Base-by-base conservation (phyloP, 2,113 vertebrate species). In the Tricholaema leucomelas region DNA sequence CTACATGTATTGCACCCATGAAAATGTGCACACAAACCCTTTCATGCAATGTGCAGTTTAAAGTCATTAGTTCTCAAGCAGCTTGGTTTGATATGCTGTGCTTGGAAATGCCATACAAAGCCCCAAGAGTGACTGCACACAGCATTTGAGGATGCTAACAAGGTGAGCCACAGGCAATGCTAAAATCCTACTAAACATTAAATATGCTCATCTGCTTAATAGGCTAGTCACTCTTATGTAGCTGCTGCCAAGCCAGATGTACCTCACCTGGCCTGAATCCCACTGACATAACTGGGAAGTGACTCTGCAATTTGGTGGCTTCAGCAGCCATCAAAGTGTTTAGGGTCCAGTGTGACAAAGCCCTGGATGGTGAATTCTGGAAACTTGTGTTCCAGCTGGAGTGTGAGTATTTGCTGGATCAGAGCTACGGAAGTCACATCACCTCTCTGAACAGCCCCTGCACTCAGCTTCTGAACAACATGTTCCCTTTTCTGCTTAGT, bases 1-100 rank as follows among this genome's bases (percentile, higher is more conserved):
- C 40, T n/a, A 52, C 0, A 0, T 44, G 21, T 60, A 25, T 48
- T 23, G 0, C 38, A 31, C 46, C 44, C 30, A 24, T 54, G 31
- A 72, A 85, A 92, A 77, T 25, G 19, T 35, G 56, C 54, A 44
- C 38, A 27, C 20, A 58, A 74, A 55, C 35, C 48, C 21, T 58
- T 65, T 67, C 16, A 72, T 65, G 61, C 25, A 38, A 23, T 1
- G 6, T 35, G 42, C 50, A 48, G 35, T 36, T n/a, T 38, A 25
- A 79, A 85, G 63, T 14, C n/a, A 48, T 24, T 30, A 38, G 23
- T 33, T 85, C 8, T 46, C 21, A 42, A 50, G 25, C 73, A 33
- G 33, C 31, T 74, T 78, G 36, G 31, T 52, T n/a, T 55, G n/a
- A 60, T 38, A n/a, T 0, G 3, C 15, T 38, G 30, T 84, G 15